These are phyloP conservation scores for Distichodus sexfasciatus DNA, from an alignment of 2,797 vertebrate genomes.

Conservation along the genomic window DNA sequence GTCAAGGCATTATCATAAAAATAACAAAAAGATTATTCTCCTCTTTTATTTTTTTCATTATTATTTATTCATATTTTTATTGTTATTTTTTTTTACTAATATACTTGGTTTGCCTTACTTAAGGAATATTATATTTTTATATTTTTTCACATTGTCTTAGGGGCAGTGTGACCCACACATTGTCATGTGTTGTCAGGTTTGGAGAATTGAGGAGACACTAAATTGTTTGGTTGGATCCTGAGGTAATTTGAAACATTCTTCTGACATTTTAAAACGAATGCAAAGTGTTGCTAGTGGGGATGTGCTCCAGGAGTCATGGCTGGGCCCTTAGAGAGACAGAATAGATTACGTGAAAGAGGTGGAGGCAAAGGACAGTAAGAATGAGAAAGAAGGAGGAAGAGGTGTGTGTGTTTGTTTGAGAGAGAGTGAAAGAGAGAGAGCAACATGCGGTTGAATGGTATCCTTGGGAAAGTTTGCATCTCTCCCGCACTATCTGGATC, in stretches of 20 bases:
- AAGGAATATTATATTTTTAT: no score
- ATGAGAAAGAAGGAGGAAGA: background rate
- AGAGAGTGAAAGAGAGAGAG: conserved; percentile 43
- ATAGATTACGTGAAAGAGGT: background rate
- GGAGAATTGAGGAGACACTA: conserved; percentile 32
- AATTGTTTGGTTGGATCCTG: conserved; percentile 48
- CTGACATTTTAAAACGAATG: conserved; percentile 50
- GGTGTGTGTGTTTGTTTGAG: background rate
- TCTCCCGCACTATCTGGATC: conserved; percentile 71
- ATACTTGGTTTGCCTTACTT: no score
- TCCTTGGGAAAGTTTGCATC: conserved; percentile 83
- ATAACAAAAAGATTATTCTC: no score
- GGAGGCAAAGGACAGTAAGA: background rate
- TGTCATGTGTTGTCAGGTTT: conserved; percentile 12
- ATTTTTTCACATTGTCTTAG: background rate
- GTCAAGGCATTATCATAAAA: background rate
- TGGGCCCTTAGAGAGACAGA: conserved; percentile 11
- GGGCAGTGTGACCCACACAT: background rate
- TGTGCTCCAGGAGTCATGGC: background rate
- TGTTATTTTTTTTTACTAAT: no score
- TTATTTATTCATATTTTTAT: no score
- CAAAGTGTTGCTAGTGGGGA: conserved; percentile 39
- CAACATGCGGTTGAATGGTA: conserved; percentile 72
- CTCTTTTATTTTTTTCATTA: no score
- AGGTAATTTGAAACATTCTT: conserved; percentile 44